A percentile compares a stretch with the other conserved stretches of the same genome.
Evolutionary conservation across 2,888 invertebrate genomes (phyloP).

Genomic region (Epirrhoe alternata): DNA sequence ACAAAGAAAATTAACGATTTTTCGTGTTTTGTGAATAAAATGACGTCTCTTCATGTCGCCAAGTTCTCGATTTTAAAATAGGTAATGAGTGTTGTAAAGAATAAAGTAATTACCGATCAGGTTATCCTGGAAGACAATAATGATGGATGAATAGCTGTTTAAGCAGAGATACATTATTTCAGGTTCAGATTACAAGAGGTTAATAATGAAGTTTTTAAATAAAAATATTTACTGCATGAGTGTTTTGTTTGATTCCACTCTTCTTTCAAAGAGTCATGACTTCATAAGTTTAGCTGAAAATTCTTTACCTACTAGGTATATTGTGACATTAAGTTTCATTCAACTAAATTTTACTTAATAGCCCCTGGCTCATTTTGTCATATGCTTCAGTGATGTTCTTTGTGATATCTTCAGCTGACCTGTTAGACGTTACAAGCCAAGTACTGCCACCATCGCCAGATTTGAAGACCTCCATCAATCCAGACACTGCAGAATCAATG

Average conservation of each 20-base stretch:
- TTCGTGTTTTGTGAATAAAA: background rate
- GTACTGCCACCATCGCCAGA: conserved; percentile 64
- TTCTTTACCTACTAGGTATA: background rate
- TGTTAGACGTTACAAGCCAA: conserved; percentile 65
- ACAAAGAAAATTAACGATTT: too few species aligned
- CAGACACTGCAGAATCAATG: conserved; percentile 61
- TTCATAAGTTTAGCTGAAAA: background rate
- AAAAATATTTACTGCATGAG: conserved; percentile 82
- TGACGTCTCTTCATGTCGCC: conserved; percentile 9
- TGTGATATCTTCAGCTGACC: conserved; percentile 68
- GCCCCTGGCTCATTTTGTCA: conserved; percentile 58
- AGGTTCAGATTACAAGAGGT: conserved; percentile 72
- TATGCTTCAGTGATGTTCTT: conserved; percentile 61
- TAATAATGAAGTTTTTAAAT: conserved; percentile 78
- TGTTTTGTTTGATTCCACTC: conserved; percentile 39
- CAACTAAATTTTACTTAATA: conserved; percentile 9
- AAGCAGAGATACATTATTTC: conserved; percentile 77
- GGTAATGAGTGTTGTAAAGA: conserved; percentile 54
- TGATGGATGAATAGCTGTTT: conserved; percentile 77
- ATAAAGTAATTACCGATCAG: conserved; percentile 64
- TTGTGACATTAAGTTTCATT: too few species aligned
- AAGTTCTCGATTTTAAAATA: conserved; percentile 27
- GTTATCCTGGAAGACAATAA: conserved; percentile 84
- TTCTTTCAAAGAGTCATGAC: background rate
- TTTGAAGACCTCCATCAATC: conserved; percentile 62